Evolutionary conservation across 2,888 invertebrate genomes (phyloP).

Genomic region (Cerceris rybyensis): DNA sequence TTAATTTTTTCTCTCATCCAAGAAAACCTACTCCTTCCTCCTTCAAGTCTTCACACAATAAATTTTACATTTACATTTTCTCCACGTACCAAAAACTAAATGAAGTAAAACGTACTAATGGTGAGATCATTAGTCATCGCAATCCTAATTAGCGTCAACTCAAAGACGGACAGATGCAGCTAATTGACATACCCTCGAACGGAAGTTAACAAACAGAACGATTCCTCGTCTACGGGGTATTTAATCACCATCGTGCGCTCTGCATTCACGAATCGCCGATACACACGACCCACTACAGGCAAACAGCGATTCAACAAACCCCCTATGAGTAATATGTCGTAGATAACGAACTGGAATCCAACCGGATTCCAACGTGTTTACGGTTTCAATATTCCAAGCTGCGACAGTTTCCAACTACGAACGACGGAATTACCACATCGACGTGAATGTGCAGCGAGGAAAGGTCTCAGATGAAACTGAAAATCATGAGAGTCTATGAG

Average conservation of each 20-base stretch:
- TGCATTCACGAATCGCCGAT: conserved; percentile 18
- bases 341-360: conserved; percentile 54
- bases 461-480: conserved; percentile 11
- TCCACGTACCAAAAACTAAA: too few relatives aligned
- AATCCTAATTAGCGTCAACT: background rate
- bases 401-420: background rate
- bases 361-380: conserved; percentile 35
- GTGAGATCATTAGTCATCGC: background rate
- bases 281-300: background rate
- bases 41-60: too few relatives aligned
- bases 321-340: conserved; percentile 36
- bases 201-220: background rate
- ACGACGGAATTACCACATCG: background rate
- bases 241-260: conserved; percentile 31
- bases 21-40: too few relatives aligned
- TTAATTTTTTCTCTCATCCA: too few relatives aligned
- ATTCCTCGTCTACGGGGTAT: conserved; percentile 15
- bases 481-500: conserved; percentile 30
- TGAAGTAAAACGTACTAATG: too few relatives aligned
- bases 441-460: background rate
- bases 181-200: background rate
- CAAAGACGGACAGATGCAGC: background rate
- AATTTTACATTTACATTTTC: too few relatives aligned
- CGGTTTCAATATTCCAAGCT: conserved; percentile 42
- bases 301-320: conserved; percentile 20